These are phyloP conservation scores for Alethe castanea DNA, from an alignment of 2,113 vertebrate species.

Conservation along the genomic window DNA sequence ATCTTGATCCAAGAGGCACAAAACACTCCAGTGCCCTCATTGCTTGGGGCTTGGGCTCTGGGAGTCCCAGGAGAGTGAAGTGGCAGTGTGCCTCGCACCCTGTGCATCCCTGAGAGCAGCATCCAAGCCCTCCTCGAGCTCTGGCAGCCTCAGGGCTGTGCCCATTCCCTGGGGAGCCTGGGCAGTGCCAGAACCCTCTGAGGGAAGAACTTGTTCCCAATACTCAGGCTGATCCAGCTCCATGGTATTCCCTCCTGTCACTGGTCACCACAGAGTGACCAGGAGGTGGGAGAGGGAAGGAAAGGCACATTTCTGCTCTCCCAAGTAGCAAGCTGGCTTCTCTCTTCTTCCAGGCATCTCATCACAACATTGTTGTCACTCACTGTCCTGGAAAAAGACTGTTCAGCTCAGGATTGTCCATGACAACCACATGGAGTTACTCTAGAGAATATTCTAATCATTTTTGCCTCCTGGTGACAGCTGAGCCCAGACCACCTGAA, in stretches of 20 bases:
- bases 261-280: background rate
- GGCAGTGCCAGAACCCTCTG: background rate
- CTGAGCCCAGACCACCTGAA: background rate
- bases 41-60: background rate
- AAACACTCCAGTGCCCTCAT: rapidly evolving
- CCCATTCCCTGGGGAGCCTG: background rate
- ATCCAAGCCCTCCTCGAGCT: rapidly evolving
- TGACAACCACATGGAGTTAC: rapidly evolving
- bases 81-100: background rate
- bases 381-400: background rate
- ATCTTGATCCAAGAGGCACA: rapidly evolving
- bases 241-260: background rate
- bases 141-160: rapidly evolving
- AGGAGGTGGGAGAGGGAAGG: background rate
- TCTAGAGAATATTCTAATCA: background rate
- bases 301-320: background rate
- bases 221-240: too few relatives aligned
- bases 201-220: background rate
- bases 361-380: background rate
- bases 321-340: rapidly evolving
- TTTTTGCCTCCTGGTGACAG: background rate
- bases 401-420: background rate
- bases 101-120: rapidly evolving
- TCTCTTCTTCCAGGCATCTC: background rate
- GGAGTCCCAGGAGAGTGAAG: background rate